Evolutionary conservation across 2,113 vertebrate species (phyloP), one percentile per base, ranked within the genome.

Genomic region (Romanogobio albipinnatus): DNA sequence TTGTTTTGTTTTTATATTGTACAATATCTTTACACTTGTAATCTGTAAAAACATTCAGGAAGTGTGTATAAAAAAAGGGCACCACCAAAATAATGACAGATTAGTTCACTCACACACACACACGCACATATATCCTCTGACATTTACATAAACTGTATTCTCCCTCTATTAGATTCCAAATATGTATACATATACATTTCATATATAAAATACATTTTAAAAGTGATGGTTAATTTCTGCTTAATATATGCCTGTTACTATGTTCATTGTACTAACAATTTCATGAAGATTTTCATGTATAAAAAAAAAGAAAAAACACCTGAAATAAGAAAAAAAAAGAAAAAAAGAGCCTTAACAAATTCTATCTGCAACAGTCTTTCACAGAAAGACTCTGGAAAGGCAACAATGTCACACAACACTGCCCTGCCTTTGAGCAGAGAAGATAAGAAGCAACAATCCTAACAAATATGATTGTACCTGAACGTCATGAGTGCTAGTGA

Each of bases 381-480:
- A 99, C 95, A 95, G 98, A 99, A 98, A 98, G 96, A 95, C 93
- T 90, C 89, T 47, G 94, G 86, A 93, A 94, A 95, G 95, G 93
- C 90, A 94, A 95, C 85, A 92, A 93, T 91, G 88, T 90, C 91
- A 78, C 91, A 78, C 90, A 93, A 91, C 92, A 94, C 91, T 88
- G 94, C 94, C 91, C 95, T 89, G 89, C 88, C 88, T 93, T 89
- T 83, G 87, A 87, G 90, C 88, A 86, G 73, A 90, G 81, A 86
- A 85, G 66, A 89, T 79, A 26, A 88, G 9, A 90, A 92, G 71
- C 53, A 84, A 87, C 75, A 62, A 77, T 83, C 75, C 89, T 43
- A 86, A 84, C 56, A 86, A 43, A 90, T 87, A 85, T 56, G 49
- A 87, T 78, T 90, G 88, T 89, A 87, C 84, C 89, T 90, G 86